phyloP scores from a whole-genome alignment of 2,888 invertebrate genomes.

The Epirrhoe tristata region DNA sequence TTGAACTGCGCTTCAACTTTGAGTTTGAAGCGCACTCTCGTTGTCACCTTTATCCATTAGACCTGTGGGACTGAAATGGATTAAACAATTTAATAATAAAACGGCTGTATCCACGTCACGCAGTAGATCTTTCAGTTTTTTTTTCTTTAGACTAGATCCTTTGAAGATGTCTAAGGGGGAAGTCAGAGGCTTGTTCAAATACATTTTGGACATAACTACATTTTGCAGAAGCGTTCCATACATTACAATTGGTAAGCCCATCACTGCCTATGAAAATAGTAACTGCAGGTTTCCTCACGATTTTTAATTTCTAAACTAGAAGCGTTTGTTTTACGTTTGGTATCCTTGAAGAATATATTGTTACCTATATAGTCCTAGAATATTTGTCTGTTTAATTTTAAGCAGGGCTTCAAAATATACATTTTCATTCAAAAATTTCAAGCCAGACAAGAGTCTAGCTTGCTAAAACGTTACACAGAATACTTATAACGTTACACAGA shows the following conservation, averaged over 20 bases:
- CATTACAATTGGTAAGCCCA: too few species aligned
- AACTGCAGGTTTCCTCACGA: too few species aligned
- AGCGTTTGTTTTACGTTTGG: too few species aligned
- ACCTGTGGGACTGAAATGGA: not conserved
- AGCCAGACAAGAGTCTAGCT: not conserved
- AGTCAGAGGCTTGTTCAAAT: not conserved
- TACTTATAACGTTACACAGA: not conserved
- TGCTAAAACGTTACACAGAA: not conserved
- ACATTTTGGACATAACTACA: not conserved
- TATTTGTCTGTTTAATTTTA: too few species aligned
- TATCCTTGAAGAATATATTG: too few species aligned
- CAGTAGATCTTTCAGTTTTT: too few species aligned
- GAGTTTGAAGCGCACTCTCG: slow-evolving; percentile 19
- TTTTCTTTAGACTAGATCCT: not conserved
- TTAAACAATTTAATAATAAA: not conserved
- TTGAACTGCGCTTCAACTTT: slow-evolving; percentile 29
- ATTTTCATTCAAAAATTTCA: not conserved
- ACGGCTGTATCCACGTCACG: too few species aligned
- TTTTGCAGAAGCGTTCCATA: not conserved
- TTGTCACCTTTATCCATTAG: slow-evolving; percentile 17
- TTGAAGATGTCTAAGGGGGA: not conserved
- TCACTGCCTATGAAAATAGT: too few species aligned
- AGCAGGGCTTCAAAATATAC: too few species aligned
- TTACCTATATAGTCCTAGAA: too few species aligned
- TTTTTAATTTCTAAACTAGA: too few species aligned